phyloP scores from a whole-genome alignment of 2,797 vertebrate species.

The Tachyglossus aculeatus region DNA sequence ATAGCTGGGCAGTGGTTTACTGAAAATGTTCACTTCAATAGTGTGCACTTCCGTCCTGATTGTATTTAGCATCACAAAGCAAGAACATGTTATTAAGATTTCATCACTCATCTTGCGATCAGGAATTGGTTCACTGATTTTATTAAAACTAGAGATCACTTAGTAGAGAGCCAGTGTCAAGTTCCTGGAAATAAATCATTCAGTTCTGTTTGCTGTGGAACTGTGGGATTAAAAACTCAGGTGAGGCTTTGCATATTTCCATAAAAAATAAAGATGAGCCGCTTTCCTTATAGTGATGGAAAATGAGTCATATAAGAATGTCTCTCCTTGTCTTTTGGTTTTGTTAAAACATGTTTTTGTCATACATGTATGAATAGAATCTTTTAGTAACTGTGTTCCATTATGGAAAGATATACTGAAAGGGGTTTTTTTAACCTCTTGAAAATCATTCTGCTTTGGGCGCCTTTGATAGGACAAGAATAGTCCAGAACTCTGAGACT shows the following conservation, averaged over 20 bases:
- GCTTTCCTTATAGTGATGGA: too few species aligned
- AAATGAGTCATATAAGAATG: too few species aligned
- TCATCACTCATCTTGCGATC: not conserved
- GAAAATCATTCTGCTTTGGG: too few species aligned
- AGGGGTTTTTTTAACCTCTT: too few species aligned
- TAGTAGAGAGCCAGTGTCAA: not conserved
- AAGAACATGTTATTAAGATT: not conserved
- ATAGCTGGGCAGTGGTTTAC: not conserved
- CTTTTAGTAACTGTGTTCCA: too few species aligned
- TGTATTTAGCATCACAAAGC: not conserved
- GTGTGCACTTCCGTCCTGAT: constrained; percentile 11
- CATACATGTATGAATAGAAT: too few species aligned
- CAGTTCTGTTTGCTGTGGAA: constrained; percentile 1
- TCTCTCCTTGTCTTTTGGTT: too few species aligned
- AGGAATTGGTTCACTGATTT: not conserved
- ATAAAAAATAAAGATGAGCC: too few species aligned
- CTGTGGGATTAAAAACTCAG: not conserved
- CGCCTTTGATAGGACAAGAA: too few species aligned
- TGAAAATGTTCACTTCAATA: not conserved
- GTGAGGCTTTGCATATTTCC: not conserved
- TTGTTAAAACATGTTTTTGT: too few species aligned
- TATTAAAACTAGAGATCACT: not conserved
- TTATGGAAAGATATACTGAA: too few species aligned
- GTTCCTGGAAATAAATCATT: not conserved
- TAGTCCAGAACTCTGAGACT: too few species aligned